Evolutionary conservation across 35 echinoderm and acorn worm genomes (phyloP).

Genomic region (Patiria miniata): DNA sequence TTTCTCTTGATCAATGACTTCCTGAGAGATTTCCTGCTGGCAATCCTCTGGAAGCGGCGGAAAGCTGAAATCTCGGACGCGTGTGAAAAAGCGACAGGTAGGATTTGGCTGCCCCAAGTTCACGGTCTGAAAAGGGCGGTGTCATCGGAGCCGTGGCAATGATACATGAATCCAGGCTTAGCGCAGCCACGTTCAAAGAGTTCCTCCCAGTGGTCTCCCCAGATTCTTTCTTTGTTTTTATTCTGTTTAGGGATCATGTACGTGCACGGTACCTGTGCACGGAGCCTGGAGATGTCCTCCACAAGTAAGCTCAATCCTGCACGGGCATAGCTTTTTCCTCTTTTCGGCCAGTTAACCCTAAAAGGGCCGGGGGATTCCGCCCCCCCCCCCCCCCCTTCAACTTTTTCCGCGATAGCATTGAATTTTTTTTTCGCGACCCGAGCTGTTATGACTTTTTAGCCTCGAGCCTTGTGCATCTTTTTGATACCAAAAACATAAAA

Average conservation of each 20-base stretch:
- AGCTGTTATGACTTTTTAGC: no score
- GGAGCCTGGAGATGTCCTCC: neutral
- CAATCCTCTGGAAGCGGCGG: neutral
- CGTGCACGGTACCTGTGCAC: neutral
- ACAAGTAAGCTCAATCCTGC: neutral
- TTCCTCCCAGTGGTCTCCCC: neutral
- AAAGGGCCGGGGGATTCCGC: no score
- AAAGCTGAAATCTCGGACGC: neutral
- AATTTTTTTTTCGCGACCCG: no score
- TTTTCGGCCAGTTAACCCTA: no score
- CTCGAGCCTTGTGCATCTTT: no score
- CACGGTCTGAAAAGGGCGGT: neutral
- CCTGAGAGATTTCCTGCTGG: neutral
- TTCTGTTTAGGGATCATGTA: neutral
- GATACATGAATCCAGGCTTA: neutral
- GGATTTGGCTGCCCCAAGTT: neutral
- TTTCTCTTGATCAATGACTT: conserved; percentile 6
- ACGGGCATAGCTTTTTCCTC: no score
- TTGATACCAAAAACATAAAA: no score
- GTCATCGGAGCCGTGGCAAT: neutral
- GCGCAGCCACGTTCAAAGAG: neutral
- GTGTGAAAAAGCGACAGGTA: neutral
- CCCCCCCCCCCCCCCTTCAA: no score
- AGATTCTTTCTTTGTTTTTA: no score
- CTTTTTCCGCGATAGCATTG: no score